These are phyloP conservation scores for Sympetrum striolatum DNA, from an alignment of 2,888 invertebrate genomes.

Conservation along the genomic window DNA sequence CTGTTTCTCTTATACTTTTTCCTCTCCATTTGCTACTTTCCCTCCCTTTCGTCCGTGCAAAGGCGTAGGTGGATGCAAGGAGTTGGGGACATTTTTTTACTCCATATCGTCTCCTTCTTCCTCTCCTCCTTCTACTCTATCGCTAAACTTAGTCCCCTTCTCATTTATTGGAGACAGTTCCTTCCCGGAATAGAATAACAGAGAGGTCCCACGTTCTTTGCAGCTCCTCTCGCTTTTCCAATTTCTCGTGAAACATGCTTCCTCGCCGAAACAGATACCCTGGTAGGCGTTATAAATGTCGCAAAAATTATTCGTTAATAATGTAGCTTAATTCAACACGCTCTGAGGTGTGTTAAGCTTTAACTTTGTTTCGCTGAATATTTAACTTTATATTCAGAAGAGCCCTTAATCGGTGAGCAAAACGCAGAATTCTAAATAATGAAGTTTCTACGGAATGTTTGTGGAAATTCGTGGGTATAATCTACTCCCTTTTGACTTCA, in stretches of 20 bases:
- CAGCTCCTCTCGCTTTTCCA: background rate
- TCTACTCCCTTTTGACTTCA: no score
- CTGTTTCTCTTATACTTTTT: background rate
- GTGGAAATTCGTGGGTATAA: no score
- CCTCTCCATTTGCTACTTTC: background rate
- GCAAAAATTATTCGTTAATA: no score
- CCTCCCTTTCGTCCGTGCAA: background rate
- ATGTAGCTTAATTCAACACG: no score
- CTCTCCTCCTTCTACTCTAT: background rate
- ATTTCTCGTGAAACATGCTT: background rate
- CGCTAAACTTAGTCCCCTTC: conserved; percentile 18
- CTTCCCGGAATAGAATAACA: conserved; percentile 27
- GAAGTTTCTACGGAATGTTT: no score
- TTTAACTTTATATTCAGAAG: no score
- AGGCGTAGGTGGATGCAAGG: background rate
- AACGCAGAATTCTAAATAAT: no score
- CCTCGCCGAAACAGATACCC: no score
- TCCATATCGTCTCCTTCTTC: background rate
- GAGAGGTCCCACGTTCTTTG: background rate
- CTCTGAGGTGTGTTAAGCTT: no score
- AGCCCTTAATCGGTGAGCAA: no score
- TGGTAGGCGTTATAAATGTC: no score
- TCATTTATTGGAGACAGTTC: background rate
- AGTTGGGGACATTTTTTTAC: background rate
- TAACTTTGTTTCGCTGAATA: no score